phyloP scores from a whole-genome alignment of 1,140 invertebrate species.

The Macrocentrus cingulum region DNA sequence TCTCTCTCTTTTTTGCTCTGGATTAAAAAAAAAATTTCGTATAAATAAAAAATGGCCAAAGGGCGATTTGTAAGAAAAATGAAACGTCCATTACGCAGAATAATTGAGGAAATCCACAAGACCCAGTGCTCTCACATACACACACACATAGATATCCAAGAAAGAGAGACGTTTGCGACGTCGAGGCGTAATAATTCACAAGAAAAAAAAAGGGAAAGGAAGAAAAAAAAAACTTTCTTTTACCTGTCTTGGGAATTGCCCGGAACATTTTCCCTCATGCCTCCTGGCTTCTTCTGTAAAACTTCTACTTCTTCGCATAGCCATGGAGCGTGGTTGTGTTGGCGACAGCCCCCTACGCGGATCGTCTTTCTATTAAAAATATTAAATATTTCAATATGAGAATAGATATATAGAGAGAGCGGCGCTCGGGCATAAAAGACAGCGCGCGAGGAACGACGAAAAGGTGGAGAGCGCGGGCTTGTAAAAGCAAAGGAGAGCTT shows the following conservation, averaged over 20 bases:
- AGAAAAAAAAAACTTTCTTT: slow-evolving; percentile 22
- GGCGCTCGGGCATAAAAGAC: neutral
- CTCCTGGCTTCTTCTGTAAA: neutral
- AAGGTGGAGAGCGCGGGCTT: neutral
- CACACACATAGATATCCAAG: neutral
- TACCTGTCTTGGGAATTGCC: slow-evolving; percentile 14
- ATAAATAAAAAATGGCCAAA: neutral
- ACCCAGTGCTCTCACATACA: neutral
- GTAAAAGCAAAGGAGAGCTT: slow-evolving; percentile 31
- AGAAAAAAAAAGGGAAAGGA: too few species aligned
- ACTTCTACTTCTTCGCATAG: neutral
- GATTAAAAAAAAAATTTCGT: neutral
- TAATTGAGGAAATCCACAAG: slow-evolving; percentile 17
- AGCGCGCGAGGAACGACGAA: slow-evolving; percentile 5
- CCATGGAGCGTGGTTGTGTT: too few species aligned
- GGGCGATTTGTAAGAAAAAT: slow-evolving; percentile 13
- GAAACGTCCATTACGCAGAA: slow-evolving; percentile 19
- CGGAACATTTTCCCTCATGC: slow-evolving; percentile 2
- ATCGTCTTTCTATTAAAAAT: slow-evolving; percentile 40
- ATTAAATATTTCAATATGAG: slow-evolving; percentile 41
- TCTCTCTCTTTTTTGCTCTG: too few species aligned
- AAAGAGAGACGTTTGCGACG: neutral
- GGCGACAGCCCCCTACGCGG: slow-evolving; percentile 9
- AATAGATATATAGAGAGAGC: neutral
- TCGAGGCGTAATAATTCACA: slow-evolving; percentile 16